Evolutionary conservation across 2,888 invertebrate genomes (phyloP).

Genomic region (Autographa gamma): DNA sequence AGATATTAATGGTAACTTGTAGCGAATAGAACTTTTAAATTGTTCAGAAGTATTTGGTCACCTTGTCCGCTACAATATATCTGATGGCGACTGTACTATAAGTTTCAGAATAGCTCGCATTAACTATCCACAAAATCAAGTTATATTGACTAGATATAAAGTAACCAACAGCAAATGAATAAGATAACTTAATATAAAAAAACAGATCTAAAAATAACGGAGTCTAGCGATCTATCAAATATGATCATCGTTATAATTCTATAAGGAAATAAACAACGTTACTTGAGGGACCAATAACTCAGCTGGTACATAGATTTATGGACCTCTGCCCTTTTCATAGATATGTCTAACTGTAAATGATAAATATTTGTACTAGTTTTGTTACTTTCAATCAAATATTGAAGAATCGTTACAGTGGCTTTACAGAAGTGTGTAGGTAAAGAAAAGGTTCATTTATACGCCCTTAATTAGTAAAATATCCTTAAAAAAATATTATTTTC

Average conservation of each 20-base stretch:
- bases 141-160: no score
- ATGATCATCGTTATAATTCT: slow-evolving; percentile 3
- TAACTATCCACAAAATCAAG: no score
- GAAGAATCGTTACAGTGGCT: not conserved
- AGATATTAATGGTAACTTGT: no score
- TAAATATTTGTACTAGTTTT: slow-evolving; percentile 1
- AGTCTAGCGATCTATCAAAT: not conserved
- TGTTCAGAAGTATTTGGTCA: no score
- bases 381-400: not conserved
- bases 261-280: slow-evolving; percentile 10
- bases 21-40: no score
- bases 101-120: no score
- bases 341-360: slow-evolving; percentile 10
- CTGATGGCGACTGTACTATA: no score
- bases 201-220: not conserved
- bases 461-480: no score
- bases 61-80: no score
- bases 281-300: slow-evolving; percentile 14
- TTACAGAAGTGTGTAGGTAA: not conserved
- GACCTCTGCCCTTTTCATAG: not conserved
- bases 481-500: no score
- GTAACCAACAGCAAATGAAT: no score
- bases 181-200: not conserved
- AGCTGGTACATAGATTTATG: slow-evolving; percentile 16
- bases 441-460: no score